Conservation (phyloP, 2,113 vertebrate genomes). For the Thamnaconus septentrionalis region DNA sequence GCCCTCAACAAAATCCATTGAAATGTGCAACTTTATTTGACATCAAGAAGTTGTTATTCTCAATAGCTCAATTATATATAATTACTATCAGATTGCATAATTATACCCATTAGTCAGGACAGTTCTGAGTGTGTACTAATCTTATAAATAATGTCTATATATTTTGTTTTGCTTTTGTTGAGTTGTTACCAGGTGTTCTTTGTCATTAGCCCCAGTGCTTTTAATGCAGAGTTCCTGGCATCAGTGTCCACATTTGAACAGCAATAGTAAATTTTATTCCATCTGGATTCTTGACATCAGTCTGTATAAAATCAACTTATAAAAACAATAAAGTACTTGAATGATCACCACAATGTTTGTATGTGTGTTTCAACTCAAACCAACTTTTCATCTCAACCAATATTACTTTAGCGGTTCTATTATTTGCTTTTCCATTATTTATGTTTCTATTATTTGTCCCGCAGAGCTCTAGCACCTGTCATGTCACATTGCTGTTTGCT, state of each 20-base stretch:
- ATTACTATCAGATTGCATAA: conserved; percentile 9
- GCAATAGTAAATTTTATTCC: neutral
- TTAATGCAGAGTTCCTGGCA: conserved; percentile 14
- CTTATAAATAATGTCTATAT: conserved; percentile 65
- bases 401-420: too few relatives aligned
- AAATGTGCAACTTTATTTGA: conserved; percentile 5
- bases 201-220: conserved; percentile 21
- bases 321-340: conserved; percentile 60
- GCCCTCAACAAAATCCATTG: conserved; percentile 1
- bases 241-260: neutral
- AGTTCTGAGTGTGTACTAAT: conserved; percentile 41
- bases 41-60: conserved; percentile 7
- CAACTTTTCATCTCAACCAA: too few relatives aligned
- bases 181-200: conserved; percentile 29
- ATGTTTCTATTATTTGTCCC: neutral
- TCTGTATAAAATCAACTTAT: conserved; percentile 16
- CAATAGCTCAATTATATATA: conserved; percentile 32
- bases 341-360: neutral
- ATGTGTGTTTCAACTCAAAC: too few relatives aligned
- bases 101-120: conserved; percentile 22
- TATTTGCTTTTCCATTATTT: conserved; percentile 4
- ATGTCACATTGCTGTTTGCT: conserved; percentile 16
- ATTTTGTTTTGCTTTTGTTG: conserved; percentile 30
- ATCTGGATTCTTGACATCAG: neutral
- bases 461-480: conserved; percentile 34